These are phyloP conservation scores for Cinclus mexicanus DNA, from an alignment of 2,113 vertebrate genomes.

Conservation along the genomic window DNA sequence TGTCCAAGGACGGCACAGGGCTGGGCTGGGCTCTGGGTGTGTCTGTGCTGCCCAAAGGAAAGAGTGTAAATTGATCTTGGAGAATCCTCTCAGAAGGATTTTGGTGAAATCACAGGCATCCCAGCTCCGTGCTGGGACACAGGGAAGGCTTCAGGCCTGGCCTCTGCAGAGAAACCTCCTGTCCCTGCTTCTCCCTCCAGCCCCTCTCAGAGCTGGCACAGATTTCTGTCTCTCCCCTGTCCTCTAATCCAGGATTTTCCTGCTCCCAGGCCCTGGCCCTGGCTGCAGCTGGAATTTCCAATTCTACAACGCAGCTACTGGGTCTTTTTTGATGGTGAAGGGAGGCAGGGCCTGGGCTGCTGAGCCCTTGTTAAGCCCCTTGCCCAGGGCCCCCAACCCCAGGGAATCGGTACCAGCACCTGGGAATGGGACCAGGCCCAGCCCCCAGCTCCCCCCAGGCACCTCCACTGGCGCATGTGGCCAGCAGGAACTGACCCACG, in stretches of 20 bases:
- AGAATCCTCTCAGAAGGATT: not conserved
- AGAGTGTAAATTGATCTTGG: not conserved
- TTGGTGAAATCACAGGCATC: not conserved
- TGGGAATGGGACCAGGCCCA: rapidly evolving
- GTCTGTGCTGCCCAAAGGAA: not conserved
- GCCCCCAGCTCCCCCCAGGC: not conserved
- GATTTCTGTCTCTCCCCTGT: not conserved
- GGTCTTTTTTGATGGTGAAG: not conserved
- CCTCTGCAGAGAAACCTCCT: not conserved
- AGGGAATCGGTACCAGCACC: not conserved
- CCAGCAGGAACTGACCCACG: not conserved
- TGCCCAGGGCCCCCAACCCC: too few relatives aligned
- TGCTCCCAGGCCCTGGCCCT: not conserved
- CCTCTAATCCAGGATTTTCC: not conserved
- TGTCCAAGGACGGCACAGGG: not conserved
- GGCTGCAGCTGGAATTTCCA: not conserved
- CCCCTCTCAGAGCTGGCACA: not conserved
- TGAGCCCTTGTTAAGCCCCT: not conserved
- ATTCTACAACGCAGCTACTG: conserved; percentile 9
- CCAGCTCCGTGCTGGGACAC: not conserved
- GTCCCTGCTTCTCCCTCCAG: not conserved
- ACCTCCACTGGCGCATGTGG: not conserved
- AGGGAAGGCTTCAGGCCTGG: not conserved
- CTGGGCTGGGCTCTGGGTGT: not conserved
- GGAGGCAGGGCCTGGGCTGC: too few relatives aligned